A percentile compares a stretch with the other conserved stretches of the same genome.
phyloP scores from a whole-genome alignment of 2,888 invertebrate genomes.

The Ormyrus thymus region DNA sequence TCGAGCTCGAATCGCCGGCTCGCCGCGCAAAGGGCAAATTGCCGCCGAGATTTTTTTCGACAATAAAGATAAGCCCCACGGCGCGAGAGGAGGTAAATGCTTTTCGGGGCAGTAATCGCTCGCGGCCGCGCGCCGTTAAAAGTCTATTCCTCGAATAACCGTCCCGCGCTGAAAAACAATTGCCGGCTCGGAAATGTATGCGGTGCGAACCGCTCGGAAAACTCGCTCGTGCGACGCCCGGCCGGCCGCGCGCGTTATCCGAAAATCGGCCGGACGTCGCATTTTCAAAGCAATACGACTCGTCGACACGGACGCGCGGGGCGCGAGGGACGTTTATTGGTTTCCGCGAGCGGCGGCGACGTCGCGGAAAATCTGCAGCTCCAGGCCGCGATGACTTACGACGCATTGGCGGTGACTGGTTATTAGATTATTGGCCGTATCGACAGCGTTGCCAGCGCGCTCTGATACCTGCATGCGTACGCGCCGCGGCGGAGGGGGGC shows the following conservation, averaged over 20 bases:
- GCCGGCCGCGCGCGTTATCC: no score
- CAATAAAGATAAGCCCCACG: slow-evolving; percentile 10
- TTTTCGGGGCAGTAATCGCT: no score
- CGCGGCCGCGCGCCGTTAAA: no score
- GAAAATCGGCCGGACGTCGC: background rate
- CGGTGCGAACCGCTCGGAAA: no score
- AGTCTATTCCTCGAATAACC: no score
- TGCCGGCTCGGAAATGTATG: no score
- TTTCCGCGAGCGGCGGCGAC: slow-evolving; percentile 25
- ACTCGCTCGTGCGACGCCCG: no score
- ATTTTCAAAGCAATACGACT: slow-evolving; percentile 25
- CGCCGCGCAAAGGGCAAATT: slow-evolving; percentile 2
- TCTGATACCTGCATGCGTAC: slow-evolving; percentile 58
- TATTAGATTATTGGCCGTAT: slow-evolving; percentile 74
- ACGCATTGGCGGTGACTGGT: slow-evolving; percentile 72
- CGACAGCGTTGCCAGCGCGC: slow-evolving; percentile 57
- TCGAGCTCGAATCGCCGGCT: slow-evolving; percentile 12
- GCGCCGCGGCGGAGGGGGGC: background rate
- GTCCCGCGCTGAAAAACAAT: no score
- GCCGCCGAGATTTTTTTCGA: slow-evolving; percentile 32
- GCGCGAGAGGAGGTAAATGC: no score
- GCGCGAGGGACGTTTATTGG: slow-evolving; percentile 33
- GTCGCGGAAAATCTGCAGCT: slow-evolving; percentile 68
- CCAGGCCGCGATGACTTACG: slow-evolving; percentile 67
- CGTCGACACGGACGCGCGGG: background rate